Evolutionary conservation across 2,888 invertebrate species (phyloP).

Genomic region (Xiphydria camelus): DNA sequence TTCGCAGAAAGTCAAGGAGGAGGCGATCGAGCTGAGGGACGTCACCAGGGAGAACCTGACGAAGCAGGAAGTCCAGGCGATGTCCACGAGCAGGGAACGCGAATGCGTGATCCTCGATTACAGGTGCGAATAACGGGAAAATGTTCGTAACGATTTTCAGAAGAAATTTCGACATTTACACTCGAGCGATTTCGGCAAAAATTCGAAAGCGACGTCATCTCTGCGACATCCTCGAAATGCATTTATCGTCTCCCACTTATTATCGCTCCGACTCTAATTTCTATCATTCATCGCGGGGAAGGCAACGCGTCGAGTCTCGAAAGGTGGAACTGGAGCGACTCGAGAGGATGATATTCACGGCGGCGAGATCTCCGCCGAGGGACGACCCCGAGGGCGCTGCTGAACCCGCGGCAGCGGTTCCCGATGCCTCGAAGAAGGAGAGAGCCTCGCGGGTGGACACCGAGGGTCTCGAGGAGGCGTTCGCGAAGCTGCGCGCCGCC

Average conservation of each 20-base stretch:
- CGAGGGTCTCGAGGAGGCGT: constrained; percentile 63
- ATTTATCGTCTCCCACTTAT: too few species aligned
- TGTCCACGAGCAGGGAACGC: constrained; percentile 69
- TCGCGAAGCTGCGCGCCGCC: constrained; percentile 75
- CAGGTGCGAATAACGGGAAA: too few species aligned
- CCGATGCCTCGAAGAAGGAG: constrained; percentile 44
- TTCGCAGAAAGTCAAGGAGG: constrained; percentile 69
- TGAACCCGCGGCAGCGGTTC: constrained; percentile 57
- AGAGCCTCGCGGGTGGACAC: constrained; percentile 57
- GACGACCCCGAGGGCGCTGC: constrained; percentile 56
- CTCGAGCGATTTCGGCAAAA: too few species aligned
- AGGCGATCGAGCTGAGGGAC: constrained; percentile 73
- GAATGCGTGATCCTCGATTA: constrained; percentile 59
- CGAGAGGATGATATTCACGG: constrained; percentile 76
- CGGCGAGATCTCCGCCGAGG: constrained; percentile 50
- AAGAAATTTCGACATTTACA: too few species aligned
- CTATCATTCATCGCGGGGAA: too few species aligned
- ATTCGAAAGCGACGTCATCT: too few species aligned
- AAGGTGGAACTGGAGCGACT: constrained; percentile 75
- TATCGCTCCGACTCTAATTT: too few species aligned
- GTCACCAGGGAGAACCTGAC: constrained; percentile 70
- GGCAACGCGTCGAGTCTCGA: constrained; percentile 72
- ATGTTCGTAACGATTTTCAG: too few species aligned
- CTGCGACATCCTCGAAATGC: too few species aligned
- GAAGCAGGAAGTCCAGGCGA: constrained; percentile 71